Evolutionary conservation across 2,113 vertebrate species (phyloP), one percentile per base, ranked within the genome.

Genomic region (Indri indri): DNA sequence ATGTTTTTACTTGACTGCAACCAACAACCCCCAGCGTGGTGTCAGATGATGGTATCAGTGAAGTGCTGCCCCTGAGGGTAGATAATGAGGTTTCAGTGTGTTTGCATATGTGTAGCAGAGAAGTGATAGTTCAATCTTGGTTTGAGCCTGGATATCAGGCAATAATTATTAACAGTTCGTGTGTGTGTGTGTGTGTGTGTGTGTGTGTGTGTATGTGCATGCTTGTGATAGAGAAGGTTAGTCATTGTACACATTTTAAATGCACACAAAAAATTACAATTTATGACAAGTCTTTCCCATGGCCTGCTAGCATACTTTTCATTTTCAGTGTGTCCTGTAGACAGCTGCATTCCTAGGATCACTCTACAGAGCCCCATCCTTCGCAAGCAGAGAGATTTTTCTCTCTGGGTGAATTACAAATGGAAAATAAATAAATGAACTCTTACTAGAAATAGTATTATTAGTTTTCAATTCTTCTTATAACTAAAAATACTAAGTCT

Each of bases 371-470:
- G 30, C 32, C 17, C 40, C 17, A 10, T 91, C 14, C 34, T 80
- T 95, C 14, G 57, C 25, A 90, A 68, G 32, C 16, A 93, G n/a
- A 90, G 45, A 68, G 57, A 71, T 90, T 90, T 70, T n/a, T 85
- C 68, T 96, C 70, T n/a, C 32, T 87, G 37, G 37, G 23, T 89
- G 20, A 96, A 81, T 45, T 81, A n/a, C n/a, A 61, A 68, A 65
- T 83, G 47, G 42, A 91, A 88, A 83, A 71, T 61, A 93, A 93
- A 54, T 59, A 76, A 91, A 83, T 1, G 37, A 1, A n/a, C 27
- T 79, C 57, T 90, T 83, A 92, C n/a, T 90, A 84, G 73, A 93
- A 20, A 81, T 8, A 83, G 68, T 22, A 85, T 82, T 93, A 52
- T 77, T 82, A 52, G 93, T 80, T 92, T 45, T 95, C 20, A 80